Conservation (phyloP, 37 sponge, comb jelly and placozoan genomes). For the Chondrosia reniformis region DNA sequence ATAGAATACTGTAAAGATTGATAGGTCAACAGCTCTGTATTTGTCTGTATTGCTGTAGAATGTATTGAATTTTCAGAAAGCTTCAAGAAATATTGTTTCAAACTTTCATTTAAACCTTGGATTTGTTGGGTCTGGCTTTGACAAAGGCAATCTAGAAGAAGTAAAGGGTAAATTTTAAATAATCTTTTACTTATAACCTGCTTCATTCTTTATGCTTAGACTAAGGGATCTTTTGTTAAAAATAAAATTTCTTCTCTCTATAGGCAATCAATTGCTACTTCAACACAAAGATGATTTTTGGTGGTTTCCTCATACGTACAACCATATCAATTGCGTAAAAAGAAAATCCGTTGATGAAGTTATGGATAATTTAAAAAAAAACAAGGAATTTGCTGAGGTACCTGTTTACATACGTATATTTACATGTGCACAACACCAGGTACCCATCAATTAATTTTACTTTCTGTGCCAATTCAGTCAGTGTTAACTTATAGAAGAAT, state of each 20-base stretch:
- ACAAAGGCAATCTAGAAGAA: constrained; percentile 25
- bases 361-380: constrained; percentile 22
- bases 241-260: too few species aligned
- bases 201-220: too few species aligned
- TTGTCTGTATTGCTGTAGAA: neutral
- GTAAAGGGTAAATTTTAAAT: constrained; percentile 5
- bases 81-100: too few species aligned
- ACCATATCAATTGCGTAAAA: constrained; percentile 70
- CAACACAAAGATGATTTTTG: constrained; percentile 41
- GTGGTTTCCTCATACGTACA: constrained; percentile 86
- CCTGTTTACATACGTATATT: neutral
- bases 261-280: constrained; percentile 30
- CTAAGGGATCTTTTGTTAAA: too few species aligned
- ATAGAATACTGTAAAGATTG: neutral
- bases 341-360: neutral
- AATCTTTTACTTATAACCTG: too few species aligned
- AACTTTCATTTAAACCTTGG: constrained; percentile 71
- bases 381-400: constrained; percentile 60
- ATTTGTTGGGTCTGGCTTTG: constrained; percentile 55
- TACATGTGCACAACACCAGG: too few species aligned
- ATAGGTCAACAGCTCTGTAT: neutral
- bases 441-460: too few species aligned
- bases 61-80: constrained; percentile 23
- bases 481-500: too few species aligned
- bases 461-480: too few species aligned